A percentile compares a stretch with the other conserved stretches of the same genome.
Conservation (phyloP, 2,888 invertebrate genomes). For the Odontocolon sp. region DNA sequence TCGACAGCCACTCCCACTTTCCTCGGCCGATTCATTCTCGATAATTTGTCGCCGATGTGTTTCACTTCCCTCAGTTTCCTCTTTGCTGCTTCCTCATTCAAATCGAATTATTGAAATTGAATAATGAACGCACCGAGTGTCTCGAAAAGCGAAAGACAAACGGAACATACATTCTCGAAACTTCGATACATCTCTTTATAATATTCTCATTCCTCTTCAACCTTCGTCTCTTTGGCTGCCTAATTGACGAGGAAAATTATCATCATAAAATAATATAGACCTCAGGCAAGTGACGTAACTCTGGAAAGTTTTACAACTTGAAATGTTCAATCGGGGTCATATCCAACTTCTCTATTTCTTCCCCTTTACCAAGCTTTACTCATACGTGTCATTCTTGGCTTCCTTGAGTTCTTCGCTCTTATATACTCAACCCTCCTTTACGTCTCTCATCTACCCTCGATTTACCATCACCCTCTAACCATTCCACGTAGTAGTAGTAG, state of each 20-base stretch:
- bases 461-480: conserved; percentile 1
- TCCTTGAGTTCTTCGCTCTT: conserved; percentile 2
- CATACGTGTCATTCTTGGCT: conserved; percentile 41
- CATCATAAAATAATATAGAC: not conserved
- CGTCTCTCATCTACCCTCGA: conserved; percentile 1
- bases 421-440: not conserved
- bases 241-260: not conserved
- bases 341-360: not conserved
- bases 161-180: too few relatives aligned
- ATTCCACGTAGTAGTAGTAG: conserved; percentile 27
- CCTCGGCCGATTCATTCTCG: not conserved
- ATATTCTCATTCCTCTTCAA: not conserved
- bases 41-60: not conserved
- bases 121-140: not conserved
- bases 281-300: not conserved
- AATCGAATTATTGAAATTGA: conserved; percentile 6
- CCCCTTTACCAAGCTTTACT: not conserved
- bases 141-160: not conserved
- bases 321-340: conserved; percentile 6
- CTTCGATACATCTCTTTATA: too few relatives aligned
- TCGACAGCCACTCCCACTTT: conserved; percentile 3
- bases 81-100: too few relatives aligned
- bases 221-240: too few relatives aligned
- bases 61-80: not conserved
- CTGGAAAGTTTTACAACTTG: not conserved